Percentiles rank a stretch among this genome's conserved stretches.
These are phyloP conservation scores for Ceryle rudis DNA, from an alignment of 2,797 vertebrate species.

Conservation along the genomic window DNA sequence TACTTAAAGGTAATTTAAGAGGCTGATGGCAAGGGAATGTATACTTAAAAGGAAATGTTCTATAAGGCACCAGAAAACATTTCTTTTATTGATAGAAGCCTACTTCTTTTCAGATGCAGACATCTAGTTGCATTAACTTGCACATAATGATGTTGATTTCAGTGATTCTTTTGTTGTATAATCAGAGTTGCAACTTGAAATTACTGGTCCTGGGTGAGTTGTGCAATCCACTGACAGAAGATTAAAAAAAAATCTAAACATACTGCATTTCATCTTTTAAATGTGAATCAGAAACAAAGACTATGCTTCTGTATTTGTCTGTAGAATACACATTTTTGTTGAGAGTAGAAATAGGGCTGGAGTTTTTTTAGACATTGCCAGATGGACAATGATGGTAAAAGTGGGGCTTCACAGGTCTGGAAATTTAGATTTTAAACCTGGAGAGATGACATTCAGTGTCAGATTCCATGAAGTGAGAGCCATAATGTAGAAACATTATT, in stretches of 20 bases:
- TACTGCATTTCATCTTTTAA: neutral
- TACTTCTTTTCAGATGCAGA: neutral
- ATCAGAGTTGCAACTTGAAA: neutral
- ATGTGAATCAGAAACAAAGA: neutral
- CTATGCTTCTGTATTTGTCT: neutral
- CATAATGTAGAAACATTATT: neutral
- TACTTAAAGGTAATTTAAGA: neutral
- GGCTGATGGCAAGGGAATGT: neutral
- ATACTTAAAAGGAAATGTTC: neutral
- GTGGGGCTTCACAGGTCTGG: neutral
- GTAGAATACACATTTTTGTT: neutral
- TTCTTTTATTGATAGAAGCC: neutral
- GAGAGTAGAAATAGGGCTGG: neutral
- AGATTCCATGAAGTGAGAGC: neutral
- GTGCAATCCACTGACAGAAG: neutral
- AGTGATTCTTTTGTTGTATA: neutral
- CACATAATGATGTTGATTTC: neutral
- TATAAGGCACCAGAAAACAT: neutral
- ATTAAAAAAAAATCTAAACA: neutral
- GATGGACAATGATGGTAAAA: neutral
- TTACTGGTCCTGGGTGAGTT: neutral
- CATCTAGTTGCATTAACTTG: neutral
- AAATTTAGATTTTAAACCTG: conserved; percentile 30
- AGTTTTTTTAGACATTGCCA: neutral
- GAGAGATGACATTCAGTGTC: neutral